Conservation (phyloP, 2,797 vertebrate species). For the Poecilia wingei region DNA sequence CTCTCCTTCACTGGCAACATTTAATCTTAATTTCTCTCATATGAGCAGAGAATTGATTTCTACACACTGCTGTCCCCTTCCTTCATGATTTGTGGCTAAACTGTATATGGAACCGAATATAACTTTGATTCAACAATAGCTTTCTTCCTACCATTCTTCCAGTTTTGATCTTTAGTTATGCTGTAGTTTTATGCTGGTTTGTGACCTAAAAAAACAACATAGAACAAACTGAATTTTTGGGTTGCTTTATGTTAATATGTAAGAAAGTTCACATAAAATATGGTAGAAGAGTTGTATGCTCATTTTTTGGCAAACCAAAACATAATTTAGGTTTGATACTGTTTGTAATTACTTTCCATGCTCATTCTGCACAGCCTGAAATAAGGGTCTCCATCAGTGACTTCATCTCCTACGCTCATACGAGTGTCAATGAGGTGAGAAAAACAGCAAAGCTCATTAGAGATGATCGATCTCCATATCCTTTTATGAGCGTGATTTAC, state of each 20-base stretch:
- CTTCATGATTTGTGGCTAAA: not conserved
- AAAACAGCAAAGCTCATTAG: slow-evolving; percentile 7
- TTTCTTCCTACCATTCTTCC: not conserved
- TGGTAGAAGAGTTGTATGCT: not conserved
- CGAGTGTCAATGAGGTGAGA: slow-evolving; percentile 80
- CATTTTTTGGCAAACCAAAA: not conserved
- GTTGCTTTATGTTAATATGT: not conserved
- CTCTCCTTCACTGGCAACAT: not conserved
- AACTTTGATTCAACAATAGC: not conserved
- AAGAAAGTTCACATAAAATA: not conserved
- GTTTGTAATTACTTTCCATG: slow-evolving; percentile 2
- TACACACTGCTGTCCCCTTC: not conserved
- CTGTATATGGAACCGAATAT: not conserved
- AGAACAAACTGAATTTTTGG: not conserved
- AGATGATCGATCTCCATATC: not conserved
- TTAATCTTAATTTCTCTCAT: not conserved
- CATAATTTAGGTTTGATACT: not conserved
- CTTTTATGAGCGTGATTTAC: slow-evolving; percentile 6
- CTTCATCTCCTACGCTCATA: slow-evolving; percentile 81
- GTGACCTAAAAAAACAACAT: not conserved
- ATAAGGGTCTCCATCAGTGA: slow-evolving; percentile 80
- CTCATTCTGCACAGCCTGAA: slow-evolving; percentile 65
- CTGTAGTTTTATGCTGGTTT: not conserved
- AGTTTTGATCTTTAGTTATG: not conserved
- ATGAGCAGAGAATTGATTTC: not conserved